Conservation (phyloP, 2,113 vertebrate species). For the Dryoscopus gambensis region DNA sequence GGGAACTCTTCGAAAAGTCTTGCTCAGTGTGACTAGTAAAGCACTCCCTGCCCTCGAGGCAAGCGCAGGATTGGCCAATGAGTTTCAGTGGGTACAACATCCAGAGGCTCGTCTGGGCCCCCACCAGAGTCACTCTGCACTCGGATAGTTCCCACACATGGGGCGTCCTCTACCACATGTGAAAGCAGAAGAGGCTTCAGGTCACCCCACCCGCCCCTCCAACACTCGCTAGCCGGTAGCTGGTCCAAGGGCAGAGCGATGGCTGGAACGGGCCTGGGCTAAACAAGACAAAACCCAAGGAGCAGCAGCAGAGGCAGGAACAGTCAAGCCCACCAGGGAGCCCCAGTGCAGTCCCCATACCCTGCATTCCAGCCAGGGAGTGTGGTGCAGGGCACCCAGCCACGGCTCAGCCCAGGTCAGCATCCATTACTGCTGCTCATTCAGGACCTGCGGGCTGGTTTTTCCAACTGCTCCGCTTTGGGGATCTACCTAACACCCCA, state of each 20-base stretch:
- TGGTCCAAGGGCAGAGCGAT: fast-evolving
- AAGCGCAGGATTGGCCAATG: fast-evolving
- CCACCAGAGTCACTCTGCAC: fast-evolving
- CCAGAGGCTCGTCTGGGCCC: neutral
- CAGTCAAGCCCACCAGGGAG: fast-evolving
- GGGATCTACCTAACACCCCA: neutral
- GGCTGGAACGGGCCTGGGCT: fast-evolving
- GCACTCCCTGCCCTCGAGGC: neutral
- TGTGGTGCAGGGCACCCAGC: neutral
- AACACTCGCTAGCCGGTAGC: neutral
- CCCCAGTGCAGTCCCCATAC: fast-evolving
- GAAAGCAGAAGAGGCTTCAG: neutral
- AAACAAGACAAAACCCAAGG: neutral
- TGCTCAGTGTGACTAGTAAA: neutral
- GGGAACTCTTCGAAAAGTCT: neutral
- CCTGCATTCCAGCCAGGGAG: neutral
- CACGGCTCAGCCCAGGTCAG: neutral
- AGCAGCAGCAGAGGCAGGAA: neutral
- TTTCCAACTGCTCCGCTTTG: neutral
- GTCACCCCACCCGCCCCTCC: neutral
- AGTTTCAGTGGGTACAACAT: neutral
- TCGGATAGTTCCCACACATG: fast-evolving
- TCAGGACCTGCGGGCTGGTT: fast-evolving
- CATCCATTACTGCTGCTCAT: neutral
- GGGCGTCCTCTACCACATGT: fast-evolving